These are phyloP conservation scores for Cosmopolites sordidus DNA, from an alignment of 2,888 invertebrate genomes.

Conservation along the genomic window DNA sequence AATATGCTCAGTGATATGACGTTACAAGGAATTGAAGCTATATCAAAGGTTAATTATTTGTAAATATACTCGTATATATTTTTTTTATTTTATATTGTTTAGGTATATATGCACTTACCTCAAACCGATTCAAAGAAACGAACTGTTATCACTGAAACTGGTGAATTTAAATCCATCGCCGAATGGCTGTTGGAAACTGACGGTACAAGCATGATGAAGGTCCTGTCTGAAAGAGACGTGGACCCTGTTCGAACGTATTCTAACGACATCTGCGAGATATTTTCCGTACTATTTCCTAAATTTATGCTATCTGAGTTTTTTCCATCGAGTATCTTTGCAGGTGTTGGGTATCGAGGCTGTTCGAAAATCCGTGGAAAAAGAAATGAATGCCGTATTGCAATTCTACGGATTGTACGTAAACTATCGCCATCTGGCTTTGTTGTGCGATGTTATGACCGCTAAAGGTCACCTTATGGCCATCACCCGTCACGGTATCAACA, in stretches of 20 bases:
- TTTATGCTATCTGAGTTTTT: not conserved
- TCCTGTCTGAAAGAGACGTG: constrained; percentile 92
- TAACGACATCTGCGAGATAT: constrained; percentile 99
- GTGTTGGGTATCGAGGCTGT: constrained; percentile 95
- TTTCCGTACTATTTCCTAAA: constrained; percentile 57
- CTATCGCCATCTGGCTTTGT: constrained; percentile 96
- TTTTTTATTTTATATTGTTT: not conserved
- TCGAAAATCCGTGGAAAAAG: constrained; percentile 97
- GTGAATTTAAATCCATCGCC: constrained; percentile 96
- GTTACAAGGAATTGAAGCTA: constrained; percentile 89
- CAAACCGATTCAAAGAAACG: constrained; percentile 98
- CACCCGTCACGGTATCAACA: constrained; percentile 99
- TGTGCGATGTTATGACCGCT: constrained; percentile 99
- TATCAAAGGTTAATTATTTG: constrained; percentile 62
- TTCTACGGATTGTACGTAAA: constrained; percentile 99
- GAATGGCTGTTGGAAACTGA: constrained; percentile 99
- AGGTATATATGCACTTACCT: constrained; percentile 97
- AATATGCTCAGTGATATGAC: constrained; percentile 99
- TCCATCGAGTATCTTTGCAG: not conserved
- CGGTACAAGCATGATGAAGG: constrained; percentile 95
- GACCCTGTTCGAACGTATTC: constrained; percentile 96
- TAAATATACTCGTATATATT: not conserved
- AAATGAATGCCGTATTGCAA: constrained; percentile 99
- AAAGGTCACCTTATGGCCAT: constrained; percentile 99
- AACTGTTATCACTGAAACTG: constrained; percentile 93